These are phyloP conservation scores for Parauchenoglanis ngamensis DNA, from an alignment of 2,797 vertebrate genomes.

Conservation along the genomic window DNA sequence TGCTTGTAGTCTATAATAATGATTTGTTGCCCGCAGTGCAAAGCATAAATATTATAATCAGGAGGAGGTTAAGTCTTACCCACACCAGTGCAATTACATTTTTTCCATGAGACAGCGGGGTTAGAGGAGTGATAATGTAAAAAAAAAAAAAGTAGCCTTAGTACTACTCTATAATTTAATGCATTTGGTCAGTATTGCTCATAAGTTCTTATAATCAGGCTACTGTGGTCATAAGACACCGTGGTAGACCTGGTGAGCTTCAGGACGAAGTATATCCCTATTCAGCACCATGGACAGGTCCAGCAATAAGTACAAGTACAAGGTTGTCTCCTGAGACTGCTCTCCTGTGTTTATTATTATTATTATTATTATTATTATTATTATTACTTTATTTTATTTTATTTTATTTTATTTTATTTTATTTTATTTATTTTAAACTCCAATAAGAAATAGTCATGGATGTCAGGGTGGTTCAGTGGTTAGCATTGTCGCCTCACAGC, in stretches of 20 bases:
- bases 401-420: neutral
- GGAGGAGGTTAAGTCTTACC: neutral
- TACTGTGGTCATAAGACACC: neutral
- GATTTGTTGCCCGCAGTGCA: neutral
- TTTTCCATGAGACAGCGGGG: neutral
- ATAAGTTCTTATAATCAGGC: neutral
- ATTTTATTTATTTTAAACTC: neutral
- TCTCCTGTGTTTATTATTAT: no score
- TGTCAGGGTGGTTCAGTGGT: no score
- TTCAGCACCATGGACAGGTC: conserved; percentile 26
- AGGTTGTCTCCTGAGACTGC: neutral
- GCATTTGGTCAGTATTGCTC: neutral
- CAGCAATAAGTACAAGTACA: neutral
- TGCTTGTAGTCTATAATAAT: neutral
- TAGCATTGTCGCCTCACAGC: no score
- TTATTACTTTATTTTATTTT: no score
- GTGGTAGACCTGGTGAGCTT: neutral
- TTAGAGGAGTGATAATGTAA: neutral
- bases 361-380: no score
- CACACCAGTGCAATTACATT: neutral
- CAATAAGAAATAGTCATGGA: neutral
- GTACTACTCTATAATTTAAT: neutral
- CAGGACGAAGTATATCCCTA: neutral
- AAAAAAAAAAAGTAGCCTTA: no score
- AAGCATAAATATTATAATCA: neutral